These are phyloP conservation scores for Corythoichthys haematopterus DNA, from an alignment of 2,113 vertebrate species.

Conservation along the genomic window DNA sequence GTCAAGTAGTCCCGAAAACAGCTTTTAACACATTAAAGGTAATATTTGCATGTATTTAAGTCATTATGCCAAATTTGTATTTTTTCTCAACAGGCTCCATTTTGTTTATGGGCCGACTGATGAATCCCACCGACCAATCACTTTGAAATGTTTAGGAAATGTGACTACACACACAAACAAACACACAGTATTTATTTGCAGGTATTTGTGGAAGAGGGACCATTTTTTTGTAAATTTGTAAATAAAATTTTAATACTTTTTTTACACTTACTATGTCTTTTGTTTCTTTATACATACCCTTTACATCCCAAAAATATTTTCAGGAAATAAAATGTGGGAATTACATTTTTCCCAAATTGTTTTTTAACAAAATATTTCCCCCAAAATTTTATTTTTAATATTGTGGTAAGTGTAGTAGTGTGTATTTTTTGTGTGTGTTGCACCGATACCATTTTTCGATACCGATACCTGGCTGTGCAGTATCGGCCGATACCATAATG, in stretches of 20 bases:
- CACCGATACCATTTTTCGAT: no score
- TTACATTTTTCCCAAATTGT: not conserved
- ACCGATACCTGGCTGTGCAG: no score
- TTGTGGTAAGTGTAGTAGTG: not conserved
- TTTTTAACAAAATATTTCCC: not conserved
- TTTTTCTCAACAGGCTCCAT: slow-evolving; percentile 72
- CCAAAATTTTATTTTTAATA: not conserved
- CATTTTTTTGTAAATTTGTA: slow-evolving; percentile 72
- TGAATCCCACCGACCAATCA: slow-evolving; percentile 73
- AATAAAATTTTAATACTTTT: slow-evolving; percentile 74
- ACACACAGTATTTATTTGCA: slow-evolving; percentile 53
- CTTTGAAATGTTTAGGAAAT: slow-evolving; percentile 17
- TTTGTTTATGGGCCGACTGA: slow-evolving; percentile 83
- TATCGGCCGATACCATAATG: no score
- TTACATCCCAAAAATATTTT: not conserved
- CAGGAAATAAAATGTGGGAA: no score
- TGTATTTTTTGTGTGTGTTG: not conserved
- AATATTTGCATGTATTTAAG: not conserved
- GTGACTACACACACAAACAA: not conserved
- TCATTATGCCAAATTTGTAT: not conserved
- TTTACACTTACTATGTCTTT: slow-evolving; percentile 37
- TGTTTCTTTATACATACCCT: slow-evolving; percentile 11
- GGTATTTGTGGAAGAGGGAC: slow-evolving; percentile 64
- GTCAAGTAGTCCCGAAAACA: not conserved
- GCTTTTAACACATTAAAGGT: not conserved